Evolutionary conservation across 2,888 invertebrate genomes (phyloP), one percentile per base, ranked within the genome.

Genomic region (Brassicogethes aeneus): DNA sequence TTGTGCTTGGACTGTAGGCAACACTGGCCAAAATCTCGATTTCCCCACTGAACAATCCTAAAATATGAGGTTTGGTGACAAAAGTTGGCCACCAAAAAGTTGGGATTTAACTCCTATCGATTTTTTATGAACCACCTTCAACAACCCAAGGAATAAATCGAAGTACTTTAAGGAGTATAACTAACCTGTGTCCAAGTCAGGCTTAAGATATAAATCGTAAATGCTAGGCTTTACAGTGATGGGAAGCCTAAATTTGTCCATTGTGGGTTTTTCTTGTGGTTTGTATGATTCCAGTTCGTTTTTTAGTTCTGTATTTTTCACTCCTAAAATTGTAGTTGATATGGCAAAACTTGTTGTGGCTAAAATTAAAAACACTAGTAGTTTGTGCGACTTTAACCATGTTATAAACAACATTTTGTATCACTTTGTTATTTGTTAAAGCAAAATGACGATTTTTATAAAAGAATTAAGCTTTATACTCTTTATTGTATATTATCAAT

Each of bases 201-300:
- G 88, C 57, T 75, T 68, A 17, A 89, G 64, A 37, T 69, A 70
- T 2, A 90, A 66, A 52, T 82, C 77, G 60, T 90, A 90, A 45
- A 77, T 72, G 13, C 62, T 55, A 0, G 89, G 88, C 17, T 68
- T 58, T 1, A 83, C 65, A 31, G 72, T 60, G 23, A 63, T 65
- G 1, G 84, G 80, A 8, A 89, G 62, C 3, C 79, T 65, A 44
- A 73, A 70, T 40, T 70, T 62, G 14, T 53, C 49, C 60, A 62
- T 61, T 29, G 32, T 13, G 10, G 8, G 7, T 5, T 5, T 10
- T 10, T 8, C 3, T n/a, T n/a, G n/a, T 15, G 10, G 2, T n/a
- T 37, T 42, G 52, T 7, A 3, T 12, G 7, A 7, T 5, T 52
- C 44, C n/a, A 59, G 30, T 40, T 60, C 50, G 1, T 44, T 44